phyloP scores from a whole-genome alignment of 2,888 invertebrate species.

The Alentia gelatinosa region DNA sequence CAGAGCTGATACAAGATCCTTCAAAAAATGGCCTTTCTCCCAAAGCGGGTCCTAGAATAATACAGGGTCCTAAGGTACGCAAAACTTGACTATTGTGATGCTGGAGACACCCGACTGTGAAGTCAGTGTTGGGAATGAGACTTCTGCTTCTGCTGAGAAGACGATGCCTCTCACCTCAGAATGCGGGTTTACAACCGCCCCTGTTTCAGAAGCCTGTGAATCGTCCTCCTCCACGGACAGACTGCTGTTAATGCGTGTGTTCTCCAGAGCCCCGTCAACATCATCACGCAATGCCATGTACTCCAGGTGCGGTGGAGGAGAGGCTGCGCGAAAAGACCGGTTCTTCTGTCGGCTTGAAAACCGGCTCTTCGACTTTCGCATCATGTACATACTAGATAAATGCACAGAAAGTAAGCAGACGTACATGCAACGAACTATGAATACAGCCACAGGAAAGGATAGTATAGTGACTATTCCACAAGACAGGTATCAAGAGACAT shows the following conservation, averaged over 20 bases:
- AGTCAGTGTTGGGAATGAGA: not conserved
- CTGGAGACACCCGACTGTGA: not conserved
- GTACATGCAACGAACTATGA: not conserved
- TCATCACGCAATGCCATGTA: not conserved
- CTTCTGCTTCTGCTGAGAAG: not conserved
- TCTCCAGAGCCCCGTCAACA: not conserved
- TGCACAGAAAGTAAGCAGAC: conserved; percentile 5
- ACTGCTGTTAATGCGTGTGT: not conserved
- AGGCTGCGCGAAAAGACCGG: not conserved
- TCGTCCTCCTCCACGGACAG: conserved; percentile 1
- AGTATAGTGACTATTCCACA: too few species aligned
- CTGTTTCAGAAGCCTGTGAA: not conserved
- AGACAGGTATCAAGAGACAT: too few species aligned
- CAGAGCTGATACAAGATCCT: too few species aligned
- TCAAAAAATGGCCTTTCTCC: too few species aligned
- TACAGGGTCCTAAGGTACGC: too few species aligned
- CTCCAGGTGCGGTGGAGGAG: not conserved
- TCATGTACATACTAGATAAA: not conserved
- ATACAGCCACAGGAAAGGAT: not conserved
- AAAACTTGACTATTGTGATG: not conserved
- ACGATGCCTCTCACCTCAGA: conserved; percentile 15
- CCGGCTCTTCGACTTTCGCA: not conserved
- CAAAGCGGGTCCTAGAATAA: too few species aligned
- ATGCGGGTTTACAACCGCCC: not conserved
- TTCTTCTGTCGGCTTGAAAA: not conserved